Base-by-base conservation (phyloP, 2,888 invertebrate species). In the Caradrina clavipalpis region DNA sequence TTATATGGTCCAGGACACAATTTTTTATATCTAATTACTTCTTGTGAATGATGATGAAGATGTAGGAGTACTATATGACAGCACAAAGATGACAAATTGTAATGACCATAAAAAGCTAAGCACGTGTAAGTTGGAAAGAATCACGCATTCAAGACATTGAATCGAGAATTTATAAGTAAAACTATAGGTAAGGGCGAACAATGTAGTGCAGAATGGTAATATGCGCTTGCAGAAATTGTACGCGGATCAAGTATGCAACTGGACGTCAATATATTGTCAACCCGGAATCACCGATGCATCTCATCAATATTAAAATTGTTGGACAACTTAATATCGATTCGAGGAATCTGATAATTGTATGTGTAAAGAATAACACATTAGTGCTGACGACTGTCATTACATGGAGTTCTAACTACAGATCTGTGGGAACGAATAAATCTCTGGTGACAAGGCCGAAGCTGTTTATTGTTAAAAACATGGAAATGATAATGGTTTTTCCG, bases 371-470 rank as follows among this genome's bases (percentile, higher is more conserved):
- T 89, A 81, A 88, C 73, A 86, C 87, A 90, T 91, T 90, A 76
- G 50, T 54, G 8, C 35, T 64, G 35, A 63, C 56, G 86, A 86
- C 76, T 86, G 80, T 78, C 75, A 83, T 84, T 78, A 76, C 69
- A 72, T 80, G 73, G 71, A 78, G 57, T 76, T 71, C 57, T 76
- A 70, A 51, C 55, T 78, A 73, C 65, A 80, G 67, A 63, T 74
- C 82, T 91, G 91, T 95, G 94, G 90, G 94, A 94, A 93, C 84
- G 61, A 88, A 94, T 93, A 93, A 93, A 94, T 93, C 93, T 91
- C 77, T 39, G 86, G 81, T 89, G 92, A 92, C 93, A 94, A 90
- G 90, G 89, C 81, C 86, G 74, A 66, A 68, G 57, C 78, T 78
- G 80, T 84, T 72, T 86, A 90, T 92, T 91, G 88, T 91, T 88